Evolutionary conservation across 2,888 invertebrate genomes (phyloP), one percentile per base, ranked within the genome.

Genomic region (Mellilla xanthometata): DNA sequence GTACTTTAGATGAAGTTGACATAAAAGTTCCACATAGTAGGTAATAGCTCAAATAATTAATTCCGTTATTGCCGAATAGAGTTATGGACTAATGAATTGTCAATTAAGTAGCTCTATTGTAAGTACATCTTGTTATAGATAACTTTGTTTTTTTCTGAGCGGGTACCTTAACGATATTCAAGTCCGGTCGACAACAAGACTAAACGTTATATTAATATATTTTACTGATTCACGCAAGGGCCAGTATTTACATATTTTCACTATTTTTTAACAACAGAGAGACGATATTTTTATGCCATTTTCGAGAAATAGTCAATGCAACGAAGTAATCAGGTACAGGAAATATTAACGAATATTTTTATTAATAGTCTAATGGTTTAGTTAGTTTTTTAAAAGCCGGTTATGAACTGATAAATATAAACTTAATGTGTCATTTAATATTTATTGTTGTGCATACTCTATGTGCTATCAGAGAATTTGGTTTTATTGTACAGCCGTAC

Each of bases 241-340:
- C 73, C 60, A 71, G 72, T 71, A 70, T 73, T 70, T 48, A 33
- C 26, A 22, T 12, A 61, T 64, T 12, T 27, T 28, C 7, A 8
- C 15, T 22, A 9, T 29, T 36, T 26, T 47, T 65, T 63, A 58
- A 52, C 58, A 52, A 40, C 32, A 47, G 30, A 61, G 55, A 56
- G 54, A 56, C 47, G 28, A 52, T 56, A 61, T 58, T 60, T 61
- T 60, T 60, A 59, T 58, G 54, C 61, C 56, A 51, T 55, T 58
- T 55, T 56, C 40, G 53, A 47, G 58, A 64, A 58, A 64, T 65
- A 71, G 66, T 65, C 65, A 70, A 75, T 72, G 72, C 80, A 81
- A 81, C 80, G 80, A 80, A 80, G 71, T 66, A 68, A 64, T 62
- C 71, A 70, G 66, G 65, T 76, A 71, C 75, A 74, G 72, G 70